A percentile compares a stretch with the other conserved stretches of the same genome.
Conservation (phyloP, 2,888 invertebrate genomes). For the Unio delphinus region DNA sequence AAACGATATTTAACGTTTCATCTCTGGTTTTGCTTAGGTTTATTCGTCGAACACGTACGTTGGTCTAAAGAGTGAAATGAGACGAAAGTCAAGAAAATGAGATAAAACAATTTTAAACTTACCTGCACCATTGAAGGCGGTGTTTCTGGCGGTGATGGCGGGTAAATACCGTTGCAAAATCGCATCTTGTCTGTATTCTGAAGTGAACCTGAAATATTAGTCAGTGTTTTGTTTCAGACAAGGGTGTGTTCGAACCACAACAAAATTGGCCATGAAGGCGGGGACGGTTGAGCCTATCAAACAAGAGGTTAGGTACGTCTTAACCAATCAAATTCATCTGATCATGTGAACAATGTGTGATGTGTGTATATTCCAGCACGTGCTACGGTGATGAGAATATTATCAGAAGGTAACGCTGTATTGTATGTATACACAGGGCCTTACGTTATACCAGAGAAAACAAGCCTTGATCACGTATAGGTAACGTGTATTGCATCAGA, state of each 20-base stretch:
- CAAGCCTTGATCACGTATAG: no score
- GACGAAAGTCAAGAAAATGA: no score
- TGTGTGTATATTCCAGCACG: no score
- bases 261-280: slow-evolving; percentile 49
- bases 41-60: no score
- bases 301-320: slow-evolving; percentile 43
- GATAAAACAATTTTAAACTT: slow-evolving; percentile 12
- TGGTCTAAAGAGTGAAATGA: no score
- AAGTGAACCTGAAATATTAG: background rate
- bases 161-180: slow-evolving; percentile 12
- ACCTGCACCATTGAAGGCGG: slow-evolving; percentile 31
- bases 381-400: no score
- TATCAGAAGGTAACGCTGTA: no score
- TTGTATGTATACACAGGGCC: no score
- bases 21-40: no score
- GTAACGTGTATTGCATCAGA: no score
- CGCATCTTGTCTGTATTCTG: background rate
- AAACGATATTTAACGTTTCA: no score
- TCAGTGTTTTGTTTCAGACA: background rate
- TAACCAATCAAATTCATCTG: slow-evolving; percentile 51
- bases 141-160: slow-evolving; percentile 36
- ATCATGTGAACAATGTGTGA: slow-evolving; percentile 54
- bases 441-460: no score
- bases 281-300: slow-evolving; percentile 54
- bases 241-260: slow-evolving; percentile 22